Evolutionary conservation across 1,140 invertebrate species (phyloP).

Genomic region (Drosophila lacertosa): DNA sequence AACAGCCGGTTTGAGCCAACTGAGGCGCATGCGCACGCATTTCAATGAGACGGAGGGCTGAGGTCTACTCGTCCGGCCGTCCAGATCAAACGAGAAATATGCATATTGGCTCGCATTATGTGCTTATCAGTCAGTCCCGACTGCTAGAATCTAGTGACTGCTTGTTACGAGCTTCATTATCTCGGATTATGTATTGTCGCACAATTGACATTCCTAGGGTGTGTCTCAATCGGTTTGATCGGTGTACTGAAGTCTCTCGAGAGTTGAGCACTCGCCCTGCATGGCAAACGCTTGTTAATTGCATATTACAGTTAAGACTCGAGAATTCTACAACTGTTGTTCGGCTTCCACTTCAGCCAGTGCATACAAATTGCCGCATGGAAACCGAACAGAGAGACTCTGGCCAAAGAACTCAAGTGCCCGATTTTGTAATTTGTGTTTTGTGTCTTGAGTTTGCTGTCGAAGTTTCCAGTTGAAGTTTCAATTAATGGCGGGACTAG

Average conservation of each 20-base stretch:
- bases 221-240: neutral
- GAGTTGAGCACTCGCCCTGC: constrained; percentile 11
- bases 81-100: constrained; percentile 15
- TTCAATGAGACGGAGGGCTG: constrained; percentile 59
- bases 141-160: constrained; percentile 8
- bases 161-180: neutral
- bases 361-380: constrained; percentile 30
- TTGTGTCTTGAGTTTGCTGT: neutral
- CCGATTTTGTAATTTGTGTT: constrained; percentile 22
- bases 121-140: neutral
- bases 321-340: constrained; percentile 11
- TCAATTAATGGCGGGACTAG: too few species aligned
- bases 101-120: constrained; percentile 7
- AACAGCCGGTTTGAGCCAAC: constrained; percentile 39
- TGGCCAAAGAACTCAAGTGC: neutral
- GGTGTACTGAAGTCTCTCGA: neutral
- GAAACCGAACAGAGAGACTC: neutral
- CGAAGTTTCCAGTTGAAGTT: constrained; percentile 3
- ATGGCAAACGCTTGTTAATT: constrained; percentile 60
- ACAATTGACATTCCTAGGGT: constrained; percentile 17
- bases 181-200: neutral
- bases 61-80: constrained; percentile 18
- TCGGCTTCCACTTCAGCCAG: neutral
- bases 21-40: constrained; percentile 72
- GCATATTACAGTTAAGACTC: constrained; percentile 57